phyloP scores from a whole-genome alignment of 2,888 invertebrate genomes.

The Pseudococcus longispinus region DNA sequence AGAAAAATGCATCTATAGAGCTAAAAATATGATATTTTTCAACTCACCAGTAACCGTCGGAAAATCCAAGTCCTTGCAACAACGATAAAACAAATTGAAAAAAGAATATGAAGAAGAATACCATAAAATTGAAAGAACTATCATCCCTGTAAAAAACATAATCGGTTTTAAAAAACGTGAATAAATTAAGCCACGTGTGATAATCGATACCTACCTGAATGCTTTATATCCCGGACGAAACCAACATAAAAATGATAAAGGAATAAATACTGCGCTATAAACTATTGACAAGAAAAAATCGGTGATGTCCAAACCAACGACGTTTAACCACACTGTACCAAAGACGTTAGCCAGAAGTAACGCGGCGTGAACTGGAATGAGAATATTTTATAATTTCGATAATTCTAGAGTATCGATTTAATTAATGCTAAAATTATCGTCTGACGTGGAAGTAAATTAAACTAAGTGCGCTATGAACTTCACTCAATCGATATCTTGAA shows the following conservation, averaged over 20 bases:
- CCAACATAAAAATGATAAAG: conserved; percentile 98
- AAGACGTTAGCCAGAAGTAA: conserved; percentile 85
- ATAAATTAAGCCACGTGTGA: conserved; percentile 18
- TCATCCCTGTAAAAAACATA: conserved; percentile 74
- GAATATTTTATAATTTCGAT: conserved; percentile 48
- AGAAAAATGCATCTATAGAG: neutral
- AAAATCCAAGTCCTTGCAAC: conserved; percentile 69
- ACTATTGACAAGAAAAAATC: conserved; percentile 85
- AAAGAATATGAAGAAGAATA: conserved; percentile 98
- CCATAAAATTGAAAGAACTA: conserved; percentile 99
- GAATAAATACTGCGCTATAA: conserved; percentile 88
- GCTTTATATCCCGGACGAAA: conserved; percentile 99
- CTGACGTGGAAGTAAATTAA: neutral
- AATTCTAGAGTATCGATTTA: neutral
- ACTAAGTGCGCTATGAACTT: neutral
- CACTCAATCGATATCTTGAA: conserved; percentile 11
- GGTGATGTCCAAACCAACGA: conserved; percentile 66
- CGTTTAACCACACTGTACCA: conserved; percentile 77
- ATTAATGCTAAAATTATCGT: neutral
- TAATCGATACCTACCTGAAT: conserved; percentile 72
- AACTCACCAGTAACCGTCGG: conserved; percentile 81
- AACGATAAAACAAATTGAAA: conserved; percentile 90
- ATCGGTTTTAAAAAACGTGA: neutral
- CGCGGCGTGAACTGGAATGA: conserved; percentile 83
- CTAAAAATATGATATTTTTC: neutral